Percentiles rank a stretch among this genome's conserved stretches.
Evolutionary conservation across 1,140 invertebrate genomes (phyloP).

Genomic region (Magallana gigas): DNA sequence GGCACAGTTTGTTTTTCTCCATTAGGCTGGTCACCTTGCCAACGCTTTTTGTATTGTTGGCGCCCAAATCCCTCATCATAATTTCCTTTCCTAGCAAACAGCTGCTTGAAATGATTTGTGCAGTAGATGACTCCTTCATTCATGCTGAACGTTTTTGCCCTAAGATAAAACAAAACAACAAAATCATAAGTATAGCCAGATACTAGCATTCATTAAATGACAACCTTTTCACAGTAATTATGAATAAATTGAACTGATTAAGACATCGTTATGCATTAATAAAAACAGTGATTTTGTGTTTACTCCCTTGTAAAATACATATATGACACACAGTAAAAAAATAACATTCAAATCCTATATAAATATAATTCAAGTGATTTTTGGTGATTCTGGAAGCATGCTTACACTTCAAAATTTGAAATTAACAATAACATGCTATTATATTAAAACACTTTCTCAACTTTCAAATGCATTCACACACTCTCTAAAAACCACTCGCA

Average conservation of each 20-base stretch:
- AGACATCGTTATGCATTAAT: too few species aligned
- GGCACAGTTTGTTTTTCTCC: constrained; percentile 33
- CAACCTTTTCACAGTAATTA: too few species aligned
- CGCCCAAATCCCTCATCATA: constrained; percentile 89
- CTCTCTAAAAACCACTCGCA: constrained; percentile 5
- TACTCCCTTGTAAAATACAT: too few species aligned
- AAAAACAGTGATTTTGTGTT: too few species aligned
- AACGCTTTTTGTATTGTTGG: constrained; percentile 80
- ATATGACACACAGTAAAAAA: too few species aligned
- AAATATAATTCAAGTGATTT: not conserved
- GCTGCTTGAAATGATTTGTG: constrained; percentile 89
- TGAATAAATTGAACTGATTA: too few species aligned
- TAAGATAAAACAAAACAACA: constrained; percentile 71
- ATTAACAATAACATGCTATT: not conserved
- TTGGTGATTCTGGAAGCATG: not conserved
- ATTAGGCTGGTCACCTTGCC: constrained; percentile 68
- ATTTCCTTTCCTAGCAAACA: constrained; percentile 91
- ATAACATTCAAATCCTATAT: not conserved
- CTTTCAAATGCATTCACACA: constrained; percentile 25
- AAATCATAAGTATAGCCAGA: too few species aligned
- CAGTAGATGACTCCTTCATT: constrained; percentile 89
- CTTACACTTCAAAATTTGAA: constrained; percentile 17
- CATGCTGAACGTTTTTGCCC: constrained; percentile 88
- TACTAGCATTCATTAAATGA: too few species aligned
- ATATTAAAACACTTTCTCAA: not conserved